Evolutionary conservation across 2,888 invertebrate genomes (phyloP).

Genomic region (Brenthis daphne): DNA sequence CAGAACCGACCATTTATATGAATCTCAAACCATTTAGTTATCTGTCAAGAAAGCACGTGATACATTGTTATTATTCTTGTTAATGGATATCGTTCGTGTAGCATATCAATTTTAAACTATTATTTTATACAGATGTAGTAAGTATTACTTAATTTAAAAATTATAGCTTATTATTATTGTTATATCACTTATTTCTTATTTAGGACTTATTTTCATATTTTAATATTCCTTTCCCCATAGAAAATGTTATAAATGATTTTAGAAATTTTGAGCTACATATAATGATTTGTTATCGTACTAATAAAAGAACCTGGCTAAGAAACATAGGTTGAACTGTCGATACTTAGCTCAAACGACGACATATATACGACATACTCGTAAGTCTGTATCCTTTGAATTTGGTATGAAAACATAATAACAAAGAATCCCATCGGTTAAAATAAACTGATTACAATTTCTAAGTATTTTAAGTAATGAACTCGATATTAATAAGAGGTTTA

Average conservation of each 20-base stretch:
- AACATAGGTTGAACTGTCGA: too few relatives aligned
- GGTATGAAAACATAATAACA: not conserved
- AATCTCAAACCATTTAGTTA: constrained; percentile 48
- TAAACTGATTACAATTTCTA: not conserved
- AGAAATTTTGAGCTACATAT: too few relatives aligned
- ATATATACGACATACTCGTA: too few relatives aligned
- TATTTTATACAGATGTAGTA: constrained; percentile 1
- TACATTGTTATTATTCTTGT: constrained; percentile 24
- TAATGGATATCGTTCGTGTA: constrained; percentile 26
- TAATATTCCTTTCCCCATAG: too few relatives aligned
- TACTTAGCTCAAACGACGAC: too few relatives aligned
- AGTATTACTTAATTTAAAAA: not conserved
- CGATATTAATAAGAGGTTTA: constrained; percentile 1
- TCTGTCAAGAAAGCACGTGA: constrained; percentile 30
- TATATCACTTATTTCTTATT: not conserved
- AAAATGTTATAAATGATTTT: too few relatives aligned
- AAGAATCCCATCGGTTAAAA: not conserved
- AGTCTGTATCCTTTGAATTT: too few relatives aligned
- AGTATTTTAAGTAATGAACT: constrained; percentile 6
- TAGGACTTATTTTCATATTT: too few relatives aligned
- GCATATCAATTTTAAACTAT: constrained; percentile 20
- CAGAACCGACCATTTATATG: constrained; percentile 59
- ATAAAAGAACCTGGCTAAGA: too few relatives aligned
- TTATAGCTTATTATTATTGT: not conserved
- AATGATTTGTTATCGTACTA: too few relatives aligned